phyloP scores from a whole-genome alignment of 2,888 invertebrate genomes.

The Idaea biselata region DNA sequence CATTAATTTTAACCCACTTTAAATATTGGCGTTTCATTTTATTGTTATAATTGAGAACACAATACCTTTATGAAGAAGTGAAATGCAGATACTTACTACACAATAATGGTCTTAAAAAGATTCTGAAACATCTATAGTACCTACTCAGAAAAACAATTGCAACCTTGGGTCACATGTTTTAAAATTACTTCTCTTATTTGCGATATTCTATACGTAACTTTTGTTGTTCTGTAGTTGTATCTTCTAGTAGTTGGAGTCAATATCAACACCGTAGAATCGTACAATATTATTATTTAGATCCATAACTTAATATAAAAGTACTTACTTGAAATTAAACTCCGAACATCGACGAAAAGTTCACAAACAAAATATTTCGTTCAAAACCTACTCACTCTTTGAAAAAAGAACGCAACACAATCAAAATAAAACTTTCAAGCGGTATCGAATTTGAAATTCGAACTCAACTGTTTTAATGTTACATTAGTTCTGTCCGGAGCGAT shows the following conservation, averaged over 20 bases:
- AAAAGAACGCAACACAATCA: not conserved
- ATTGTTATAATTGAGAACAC: too few species aligned
- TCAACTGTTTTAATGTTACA: not conserved
- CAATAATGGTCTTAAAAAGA: too few species aligned
- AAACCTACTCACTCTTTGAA: not conserved
- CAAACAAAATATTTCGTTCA: not conserved
- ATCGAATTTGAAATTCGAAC: not conserved
- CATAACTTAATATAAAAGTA: not conserved
- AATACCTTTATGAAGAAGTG: too few species aligned
- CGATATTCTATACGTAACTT: too few species aligned
- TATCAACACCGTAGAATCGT: not conserved
- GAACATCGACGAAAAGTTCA: not conserved
- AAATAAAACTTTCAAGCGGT: not conserved
- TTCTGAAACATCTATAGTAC: too few species aligned
- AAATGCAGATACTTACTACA: too few species aligned
- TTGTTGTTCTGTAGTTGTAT: not conserved
- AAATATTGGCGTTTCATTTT: too few species aligned
- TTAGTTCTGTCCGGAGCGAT: not conserved
- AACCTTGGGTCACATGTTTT: too few species aligned
- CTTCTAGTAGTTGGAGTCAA: not conserved
- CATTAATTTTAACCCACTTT: too few species aligned
- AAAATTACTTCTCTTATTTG: too few species aligned
- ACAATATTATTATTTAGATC: not conserved
- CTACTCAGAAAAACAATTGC: too few species aligned
- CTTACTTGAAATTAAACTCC: not conserved